Evolutionary conservation across 2,113 vertebrate species (phyloP).

Genomic region (Pelobates fuscus): DNA sequence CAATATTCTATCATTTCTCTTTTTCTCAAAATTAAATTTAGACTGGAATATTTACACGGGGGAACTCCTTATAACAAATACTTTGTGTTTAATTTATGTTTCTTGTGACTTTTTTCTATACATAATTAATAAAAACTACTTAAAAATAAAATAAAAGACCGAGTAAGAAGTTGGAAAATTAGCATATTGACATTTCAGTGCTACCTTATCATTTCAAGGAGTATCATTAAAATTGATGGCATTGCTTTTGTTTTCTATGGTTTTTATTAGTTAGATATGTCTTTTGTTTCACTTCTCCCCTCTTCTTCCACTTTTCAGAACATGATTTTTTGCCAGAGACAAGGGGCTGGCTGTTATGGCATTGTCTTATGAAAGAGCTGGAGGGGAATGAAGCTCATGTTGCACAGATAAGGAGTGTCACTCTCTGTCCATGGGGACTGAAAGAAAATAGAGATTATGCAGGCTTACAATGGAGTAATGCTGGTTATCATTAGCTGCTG

Average conservation of each 20-base stretch:
- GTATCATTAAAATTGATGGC: constrained; percentile 53
- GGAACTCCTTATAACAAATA: too few relatives aligned
- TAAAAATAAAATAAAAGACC: neutral
- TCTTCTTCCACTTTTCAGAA: constrained; percentile 10
- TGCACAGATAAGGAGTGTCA: constrained; percentile 48
- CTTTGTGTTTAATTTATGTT: too few relatives aligned
- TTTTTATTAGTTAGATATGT: constrained; percentile 44
- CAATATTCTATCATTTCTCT: too few relatives aligned
- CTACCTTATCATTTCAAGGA: constrained; percentile 7
- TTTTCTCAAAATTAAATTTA: too few relatives aligned
- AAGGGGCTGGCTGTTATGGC: neutral
- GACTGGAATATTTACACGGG: too few relatives aligned
- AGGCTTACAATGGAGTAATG: constrained; percentile 51
- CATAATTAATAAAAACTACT: too few relatives aligned
- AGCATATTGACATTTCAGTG: constrained; percentile 59
- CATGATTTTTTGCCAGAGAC: neutral
- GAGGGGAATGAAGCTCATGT: accelerated
- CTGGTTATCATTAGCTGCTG: constrained; percentile 44
- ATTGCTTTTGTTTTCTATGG: constrained; percentile 14
- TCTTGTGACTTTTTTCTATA: too few relatives aligned
- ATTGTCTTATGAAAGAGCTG: constrained; percentile 50
- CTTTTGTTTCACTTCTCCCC: constrained; percentile 29
- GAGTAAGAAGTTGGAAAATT: constrained; percentile 38
- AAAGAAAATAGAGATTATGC: constrained; percentile 54
- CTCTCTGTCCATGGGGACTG: constrained; percentile 45